Conservation (phyloP, 2,113 vertebrate species). For the Fulmarus glacialis region DNA sequence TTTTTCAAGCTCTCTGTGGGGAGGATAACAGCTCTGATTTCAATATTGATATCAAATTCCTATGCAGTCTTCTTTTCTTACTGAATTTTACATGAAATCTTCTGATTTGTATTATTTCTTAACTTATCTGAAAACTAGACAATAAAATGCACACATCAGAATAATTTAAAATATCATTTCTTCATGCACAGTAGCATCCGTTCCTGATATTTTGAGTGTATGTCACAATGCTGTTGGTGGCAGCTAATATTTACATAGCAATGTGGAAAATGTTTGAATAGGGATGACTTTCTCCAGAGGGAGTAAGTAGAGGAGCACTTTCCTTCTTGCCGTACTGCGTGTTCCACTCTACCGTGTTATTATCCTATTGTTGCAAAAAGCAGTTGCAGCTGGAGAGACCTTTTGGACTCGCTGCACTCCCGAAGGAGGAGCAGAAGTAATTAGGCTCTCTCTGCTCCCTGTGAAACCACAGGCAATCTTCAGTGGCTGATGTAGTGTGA, state of each 20-base stretch:
- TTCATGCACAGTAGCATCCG: background rate
- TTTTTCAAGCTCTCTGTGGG: background rate
- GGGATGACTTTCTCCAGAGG: background rate
- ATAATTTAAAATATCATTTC: background rate
- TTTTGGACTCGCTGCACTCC: fast-evolving
- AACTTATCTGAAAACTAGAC: background rate
- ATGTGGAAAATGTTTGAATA: background rate
- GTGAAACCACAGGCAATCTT: background rate
- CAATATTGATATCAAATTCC: background rate
- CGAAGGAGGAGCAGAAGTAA: background rate
- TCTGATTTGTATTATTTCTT: background rate
- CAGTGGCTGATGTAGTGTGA: background rate
- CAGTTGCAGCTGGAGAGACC: background rate
- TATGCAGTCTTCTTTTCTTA: background rate
- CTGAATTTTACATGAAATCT: background rate
- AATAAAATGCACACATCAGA: background rate
- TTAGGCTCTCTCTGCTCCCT: background rate
- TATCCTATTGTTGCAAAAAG: background rate
- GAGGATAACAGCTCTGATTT: background rate
- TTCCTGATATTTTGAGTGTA: background rate
- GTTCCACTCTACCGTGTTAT: background rate
- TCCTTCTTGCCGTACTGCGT: background rate
- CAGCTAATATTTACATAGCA: background rate
- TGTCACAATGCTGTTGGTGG: background rate
- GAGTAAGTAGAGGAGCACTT: background rate